Base-by-base conservation (phyloP, 2,113 vertebrate species). In the Oncorhynchus mykiss region DNA sequence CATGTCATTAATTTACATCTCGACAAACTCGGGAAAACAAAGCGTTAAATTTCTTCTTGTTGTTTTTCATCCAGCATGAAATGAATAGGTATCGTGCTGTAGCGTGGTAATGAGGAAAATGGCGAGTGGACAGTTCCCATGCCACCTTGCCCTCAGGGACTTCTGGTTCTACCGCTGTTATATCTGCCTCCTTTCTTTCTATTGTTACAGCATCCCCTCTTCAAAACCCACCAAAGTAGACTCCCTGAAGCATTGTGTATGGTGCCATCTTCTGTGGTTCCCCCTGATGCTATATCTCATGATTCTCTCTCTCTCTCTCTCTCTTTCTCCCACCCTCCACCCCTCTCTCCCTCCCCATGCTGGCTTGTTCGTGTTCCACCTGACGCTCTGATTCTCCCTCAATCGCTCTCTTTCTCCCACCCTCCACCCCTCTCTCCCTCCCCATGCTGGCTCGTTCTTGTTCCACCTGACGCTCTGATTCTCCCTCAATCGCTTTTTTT, bases 61-160 rank as follows among this genome's bases (percentile, higher is more conserved):
- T 70, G 59, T 74, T 34, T 45, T 54, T 6, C 14, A 57, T 68
- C 31, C 51, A 73, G 78, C 29, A 74, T 39, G 85, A 78, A 70
- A 70, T 18, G 60, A 22, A n/a, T 70, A 71, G 76, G 74, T 31
- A 67, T 13, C 31, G 80, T 73, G 22, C 65, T 69, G 84, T 83
- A 88, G 88, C 51, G 86, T 84, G 86, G 87, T 87, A 85, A 88
- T 80, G 82, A 91, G 84, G 67, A 82, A 71, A 1, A 79, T 78
- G 76, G n/a, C 51, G 8, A 64, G 60, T 82, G 85, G 87, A 84
- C 84, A 78, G 68, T 74, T 79, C 78, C 78, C 76, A 8, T 73
- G 66, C 85, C 81, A 34, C 76, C 3, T 34, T 0, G 5, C 78
- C 81, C 70, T 82, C 11, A 2, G 79, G 83, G 86, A 83, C 72